Percentiles rank a stretch among this genome's conserved stretches.
phyloP scores from a whole-genome alignment of 2,113 vertebrate species.

The Carollia perspicillata region DNA sequence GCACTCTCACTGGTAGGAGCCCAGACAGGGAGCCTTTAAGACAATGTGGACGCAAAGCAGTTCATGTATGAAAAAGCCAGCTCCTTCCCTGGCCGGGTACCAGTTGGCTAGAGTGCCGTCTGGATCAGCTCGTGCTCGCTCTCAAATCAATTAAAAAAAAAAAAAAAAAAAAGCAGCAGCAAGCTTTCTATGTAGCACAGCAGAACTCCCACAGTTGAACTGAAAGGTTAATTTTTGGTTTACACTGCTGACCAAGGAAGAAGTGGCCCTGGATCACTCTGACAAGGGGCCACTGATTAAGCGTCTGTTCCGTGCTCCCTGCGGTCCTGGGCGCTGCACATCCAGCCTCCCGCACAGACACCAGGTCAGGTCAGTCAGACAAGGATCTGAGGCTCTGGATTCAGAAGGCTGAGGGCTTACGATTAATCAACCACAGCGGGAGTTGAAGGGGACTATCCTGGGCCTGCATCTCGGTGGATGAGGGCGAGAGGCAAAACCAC shows the following conservation, averaged over 20 bases:
- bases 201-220: neutral
- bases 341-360: neutral
- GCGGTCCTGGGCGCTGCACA: rapidly evolving
- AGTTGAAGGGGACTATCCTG: neutral
- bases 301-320: rapidly evolving
- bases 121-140: too few species aligned
- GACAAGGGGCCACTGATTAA: neutral
- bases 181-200: neutral
- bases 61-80: neutral
- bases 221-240: neutral
- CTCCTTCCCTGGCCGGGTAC: too few species aligned
- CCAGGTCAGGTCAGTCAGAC: neutral
- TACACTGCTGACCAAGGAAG: neutral
- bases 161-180: too few species aligned
- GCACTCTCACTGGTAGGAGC: neutral
- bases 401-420: neutral
- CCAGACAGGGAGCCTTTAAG: neutral
- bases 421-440: neutral
- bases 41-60: neutral
- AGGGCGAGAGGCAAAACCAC: neutral
- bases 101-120: too few species aligned
- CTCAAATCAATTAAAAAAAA: too few species aligned
- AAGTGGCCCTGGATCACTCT: neutral
- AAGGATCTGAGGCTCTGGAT: neutral
- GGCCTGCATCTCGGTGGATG: neutral